phyloP scores from a whole-genome alignment of 2,888 invertebrate genomes.

The Lasioglossum calceatum region DNA sequence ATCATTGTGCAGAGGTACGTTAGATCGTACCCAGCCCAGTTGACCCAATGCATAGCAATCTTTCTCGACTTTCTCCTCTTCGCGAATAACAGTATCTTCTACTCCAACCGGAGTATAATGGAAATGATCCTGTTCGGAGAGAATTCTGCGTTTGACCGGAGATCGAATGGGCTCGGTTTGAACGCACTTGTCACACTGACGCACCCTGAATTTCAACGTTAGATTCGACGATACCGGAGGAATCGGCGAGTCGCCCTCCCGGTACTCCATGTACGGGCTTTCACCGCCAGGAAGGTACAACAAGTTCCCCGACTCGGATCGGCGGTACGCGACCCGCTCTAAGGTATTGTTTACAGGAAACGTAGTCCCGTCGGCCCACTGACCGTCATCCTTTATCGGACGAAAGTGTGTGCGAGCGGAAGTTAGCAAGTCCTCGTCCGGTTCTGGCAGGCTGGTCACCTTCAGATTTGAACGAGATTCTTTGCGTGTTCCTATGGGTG shows the following conservation, averaged over 20 bases:
- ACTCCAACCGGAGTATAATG: conserved; percentile 74
- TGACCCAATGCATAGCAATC: conserved; percentile 79
- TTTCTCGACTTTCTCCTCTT: conserved; percentile 73
- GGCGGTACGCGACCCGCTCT: conserved; percentile 88
- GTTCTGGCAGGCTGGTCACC: conserved; percentile 77
- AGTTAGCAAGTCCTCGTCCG: conserved; percentile 90
- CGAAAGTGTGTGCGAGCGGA: conserved; percentile 93
- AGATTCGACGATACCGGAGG: conserved; percentile 84
- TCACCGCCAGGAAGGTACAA: conserved; percentile 82
- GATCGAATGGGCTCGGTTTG: conserved; percentile 82
- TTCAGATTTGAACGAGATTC: conserved; percentile 75
- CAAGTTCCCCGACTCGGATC: conserved; percentile 86
- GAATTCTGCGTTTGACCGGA: conserved; percentile 81
- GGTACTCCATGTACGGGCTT: conserved; percentile 85
- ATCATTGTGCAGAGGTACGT: conserved; percentile 80
- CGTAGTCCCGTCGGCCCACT: conserved; percentile 89
- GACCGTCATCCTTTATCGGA: conserved; percentile 89
- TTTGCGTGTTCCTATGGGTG: conserved; percentile 72
- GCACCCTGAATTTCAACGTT: conserved; percentile 89
- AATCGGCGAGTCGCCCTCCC: conserved; percentile 82
- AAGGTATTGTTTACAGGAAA: conserved; percentile 88
- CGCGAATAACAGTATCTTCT: conserved; percentile 66
- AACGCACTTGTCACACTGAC: conserved; percentile 85
- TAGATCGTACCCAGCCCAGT: conserved; percentile 77
- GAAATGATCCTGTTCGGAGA: conserved; percentile 81